A percentile compares a stretch with the other conserved stretches of the same genome.
Conservation (phyloP, 2,888 invertebrate species). For the Epinotia ramella region DNA sequence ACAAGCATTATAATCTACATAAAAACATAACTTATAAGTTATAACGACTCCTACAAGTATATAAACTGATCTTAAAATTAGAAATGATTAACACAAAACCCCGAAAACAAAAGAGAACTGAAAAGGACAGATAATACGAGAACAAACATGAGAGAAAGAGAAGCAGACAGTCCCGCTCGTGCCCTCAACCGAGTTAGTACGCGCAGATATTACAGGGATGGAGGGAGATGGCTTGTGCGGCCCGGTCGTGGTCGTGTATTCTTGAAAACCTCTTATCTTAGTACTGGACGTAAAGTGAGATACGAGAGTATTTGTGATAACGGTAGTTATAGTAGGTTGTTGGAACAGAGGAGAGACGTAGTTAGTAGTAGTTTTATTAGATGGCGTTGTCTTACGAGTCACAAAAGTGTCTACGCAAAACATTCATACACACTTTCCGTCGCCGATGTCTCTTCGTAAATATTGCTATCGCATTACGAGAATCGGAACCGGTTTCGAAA, state of each 20-base stretch:
- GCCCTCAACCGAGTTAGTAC: constrained; percentile 49
- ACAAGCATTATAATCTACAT: background rate
- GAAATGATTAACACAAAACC: constrained; percentile 38
- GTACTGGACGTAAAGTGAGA: background rate
- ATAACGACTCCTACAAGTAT: background rate
- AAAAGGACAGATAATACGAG: constrained; percentile 47
- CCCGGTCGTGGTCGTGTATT: constrained; percentile 2
- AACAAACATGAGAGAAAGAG: constrained; percentile 49
- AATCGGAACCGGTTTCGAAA: no score
- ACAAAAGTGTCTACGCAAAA: no score
- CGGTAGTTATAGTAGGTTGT: no score
- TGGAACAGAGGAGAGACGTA: no score
- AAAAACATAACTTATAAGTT: background rate
- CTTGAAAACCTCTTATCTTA: background rate
- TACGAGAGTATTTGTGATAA: background rate
- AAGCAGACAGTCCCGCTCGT: constrained; percentile 42
- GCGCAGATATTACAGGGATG: constrained; percentile 52
- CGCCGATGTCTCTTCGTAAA: no score
- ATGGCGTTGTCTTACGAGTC: no score
- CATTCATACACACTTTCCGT: no score
- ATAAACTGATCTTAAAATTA: constrained; percentile 19
- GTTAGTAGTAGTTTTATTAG: no score
- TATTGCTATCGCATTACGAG: no score
- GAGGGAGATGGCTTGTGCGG: constrained; percentile 24
- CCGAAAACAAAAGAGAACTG: constrained; percentile 47